These are phyloP conservation scores for Notarius lentiginosus DNA, from an alignment of 2,113 vertebrate genomes.

Conservation along the genomic window DNA sequence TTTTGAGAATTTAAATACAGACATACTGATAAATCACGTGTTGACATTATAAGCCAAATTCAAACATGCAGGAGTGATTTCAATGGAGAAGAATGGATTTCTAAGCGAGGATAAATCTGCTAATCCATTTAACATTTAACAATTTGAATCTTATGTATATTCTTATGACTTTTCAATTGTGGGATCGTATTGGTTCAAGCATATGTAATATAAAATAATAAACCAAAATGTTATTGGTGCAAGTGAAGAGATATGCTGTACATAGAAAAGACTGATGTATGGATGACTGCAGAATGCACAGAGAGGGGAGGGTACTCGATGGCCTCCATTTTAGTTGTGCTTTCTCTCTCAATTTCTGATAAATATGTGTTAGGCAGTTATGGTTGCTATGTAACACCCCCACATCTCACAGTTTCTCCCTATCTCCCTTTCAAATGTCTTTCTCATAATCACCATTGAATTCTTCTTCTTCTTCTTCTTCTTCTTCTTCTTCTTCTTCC, in stretches of 20 bases:
- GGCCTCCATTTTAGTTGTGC: conserved; percentile 45
- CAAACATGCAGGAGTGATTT: neutral
- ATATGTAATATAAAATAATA: neutral
- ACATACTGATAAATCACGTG: neutral
- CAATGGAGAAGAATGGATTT: neutral
- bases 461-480: neutral
- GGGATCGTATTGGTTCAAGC: neutral
- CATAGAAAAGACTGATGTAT: neutral
- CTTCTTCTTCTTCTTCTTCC: too few species aligned
- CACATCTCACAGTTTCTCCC: conserved; percentile 5
- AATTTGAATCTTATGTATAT: neutral
- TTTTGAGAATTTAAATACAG: neutral
- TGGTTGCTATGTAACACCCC: conserved; percentile 33
- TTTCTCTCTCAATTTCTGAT: conserved; percentile 24
- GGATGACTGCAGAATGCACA: neutral
- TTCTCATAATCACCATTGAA: conserved; percentile 6
- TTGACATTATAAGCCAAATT: neutral
- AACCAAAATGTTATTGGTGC: neutral
- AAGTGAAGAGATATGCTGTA: neutral
- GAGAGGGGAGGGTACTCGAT: neutral
- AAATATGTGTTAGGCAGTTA: conserved; percentile 32
- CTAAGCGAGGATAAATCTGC: neutral
- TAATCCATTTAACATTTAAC: neutral
- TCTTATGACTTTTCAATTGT: neutral
- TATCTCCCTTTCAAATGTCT: neutral